Percentiles rank a stretch among this genome's conserved stretches.
Conservation (phyloP, 2,797 vertebrate species). For the Coregonus ussuriensis region DNA sequence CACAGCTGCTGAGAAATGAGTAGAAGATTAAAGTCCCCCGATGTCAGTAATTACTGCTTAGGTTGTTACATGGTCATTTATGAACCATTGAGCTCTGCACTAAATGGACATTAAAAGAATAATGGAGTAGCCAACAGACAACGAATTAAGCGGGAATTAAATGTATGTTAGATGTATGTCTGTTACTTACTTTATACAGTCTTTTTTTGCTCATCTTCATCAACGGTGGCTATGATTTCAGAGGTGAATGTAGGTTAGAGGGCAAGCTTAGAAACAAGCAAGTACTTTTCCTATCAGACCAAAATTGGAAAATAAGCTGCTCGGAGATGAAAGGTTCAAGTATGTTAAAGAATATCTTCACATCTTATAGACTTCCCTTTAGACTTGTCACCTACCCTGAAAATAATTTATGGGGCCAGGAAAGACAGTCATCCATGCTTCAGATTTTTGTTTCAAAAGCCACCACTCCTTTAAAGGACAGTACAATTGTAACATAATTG, state of each 20-base stretch:
- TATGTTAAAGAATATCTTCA: background rate
- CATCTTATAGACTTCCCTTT: background rate
- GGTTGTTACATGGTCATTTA: constrained; percentile 70
- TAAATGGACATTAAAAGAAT: constrained; percentile 75
- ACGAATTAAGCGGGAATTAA: constrained; percentile 40
- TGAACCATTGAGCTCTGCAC: constrained; percentile 59
- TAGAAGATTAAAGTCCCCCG: constrained; percentile 76
- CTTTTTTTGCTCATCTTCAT: no score
- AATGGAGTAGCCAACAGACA: constrained; percentile 45
- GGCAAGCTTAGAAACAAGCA: constrained; percentile 49
- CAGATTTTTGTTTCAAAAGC: background rate
- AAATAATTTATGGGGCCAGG: background rate
- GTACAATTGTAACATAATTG: constrained; percentile 6
- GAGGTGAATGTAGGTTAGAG: constrained; percentile 38
- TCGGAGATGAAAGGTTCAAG: background rate
- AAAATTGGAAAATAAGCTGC: constrained; percentile 17
- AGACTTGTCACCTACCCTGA: background rate
- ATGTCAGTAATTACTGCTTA: constrained; percentile 78
- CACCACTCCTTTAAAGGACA: background rate
- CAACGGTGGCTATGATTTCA: no score
- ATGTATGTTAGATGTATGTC: constrained; percentile 8
- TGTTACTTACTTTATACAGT: no score
- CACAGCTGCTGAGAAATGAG: constrained; percentile 75
- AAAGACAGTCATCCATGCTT: background rate
- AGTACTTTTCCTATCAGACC: constrained; percentile 25